phyloP scores from a whole-genome alignment of 2,797 vertebrate genomes.

The Fringilla coelebs region DNA sequence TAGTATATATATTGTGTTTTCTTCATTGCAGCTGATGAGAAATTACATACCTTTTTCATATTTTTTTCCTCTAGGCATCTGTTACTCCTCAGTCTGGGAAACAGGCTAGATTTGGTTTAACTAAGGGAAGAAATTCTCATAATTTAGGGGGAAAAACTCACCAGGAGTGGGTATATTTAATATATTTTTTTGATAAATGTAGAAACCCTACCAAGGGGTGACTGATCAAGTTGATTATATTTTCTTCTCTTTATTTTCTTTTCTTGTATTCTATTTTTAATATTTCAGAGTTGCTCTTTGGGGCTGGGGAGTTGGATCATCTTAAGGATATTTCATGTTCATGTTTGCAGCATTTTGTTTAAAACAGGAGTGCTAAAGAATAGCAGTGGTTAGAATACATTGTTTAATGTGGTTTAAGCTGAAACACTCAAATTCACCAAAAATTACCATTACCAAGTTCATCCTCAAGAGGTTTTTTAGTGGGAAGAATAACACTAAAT shows the following conservation, averaged over 20 bases:
- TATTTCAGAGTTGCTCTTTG: not conserved
- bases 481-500: not conserved
- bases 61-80: not conserved
- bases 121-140: not conserved
- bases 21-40: not conserved
- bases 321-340: not conserved
- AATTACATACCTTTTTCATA: not conserved
- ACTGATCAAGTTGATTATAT: not conserved
- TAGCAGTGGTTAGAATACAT: not conserved
- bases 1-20: not conserved
- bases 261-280: not conserved
- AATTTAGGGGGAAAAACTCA: not conserved
- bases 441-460: not conserved
- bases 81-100: not conserved
- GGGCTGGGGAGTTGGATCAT: not conserved
- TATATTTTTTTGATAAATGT: not conserved
- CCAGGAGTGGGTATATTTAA: not conserved
- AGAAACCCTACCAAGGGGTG: not conserved
- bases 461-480: not conserved
- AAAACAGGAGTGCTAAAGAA: not conserved
- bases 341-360: not conserved
- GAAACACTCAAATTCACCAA: not conserved
- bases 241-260: not conserved
- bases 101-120: not conserved
- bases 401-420: not conserved